Evolutionary conservation across 2,113 vertebrate genomes (phyloP), one percentile per base, ranked within the genome.

Genomic region (Campylorhamphus procurvoides): DNA sequence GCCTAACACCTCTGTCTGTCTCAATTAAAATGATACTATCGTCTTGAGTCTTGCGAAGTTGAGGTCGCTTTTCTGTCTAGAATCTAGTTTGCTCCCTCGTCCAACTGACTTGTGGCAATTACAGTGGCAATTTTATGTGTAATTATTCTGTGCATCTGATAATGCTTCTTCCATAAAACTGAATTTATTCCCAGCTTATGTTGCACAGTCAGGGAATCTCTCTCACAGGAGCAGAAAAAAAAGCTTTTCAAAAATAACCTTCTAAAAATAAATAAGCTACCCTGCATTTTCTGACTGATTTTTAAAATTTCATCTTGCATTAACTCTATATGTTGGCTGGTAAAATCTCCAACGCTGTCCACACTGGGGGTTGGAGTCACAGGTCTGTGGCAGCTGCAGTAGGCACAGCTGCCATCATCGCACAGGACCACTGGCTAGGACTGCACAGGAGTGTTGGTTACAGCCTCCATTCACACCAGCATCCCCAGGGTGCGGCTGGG

Each of bases 21-120:
- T 94, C 95, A 96, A 96, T 95, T 97, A 95, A 95, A 95, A 84
- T 3, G 93, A 97, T 97, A 95, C 93, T 78, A 97, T 96, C 95
- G 5, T 96, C 95, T 92, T 94, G 83, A 67, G 18, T 92, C 92
- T 94, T 96, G 83, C 17, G 0, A 84, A 90, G 64, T 44, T 71
- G 64, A 94, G 86, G 94, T 95, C 66, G 19, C 89, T 94, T 92
- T 87, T 95, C 84, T 94, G 94, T 94, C 95, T 96, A 84, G 69
- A 92, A 90, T 75, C 47, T 75, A 10, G 1, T 78, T 92, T 84
- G 60, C 24, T 94, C 69, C 86, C 81, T 92, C 66, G 39, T 56
- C 28, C 18, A 72, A 64, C 55, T 92, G 73, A 79, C 93, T 94
- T 72, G 56, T 90, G 91, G 37, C 91, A 93, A 93, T 94, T 89